Percentiles rank a stretch among this genome's conserved stretches.
Evolutionary conservation across 1,140 invertebrate genomes (phyloP).

Genomic region (Drosophila truncata): DNA sequence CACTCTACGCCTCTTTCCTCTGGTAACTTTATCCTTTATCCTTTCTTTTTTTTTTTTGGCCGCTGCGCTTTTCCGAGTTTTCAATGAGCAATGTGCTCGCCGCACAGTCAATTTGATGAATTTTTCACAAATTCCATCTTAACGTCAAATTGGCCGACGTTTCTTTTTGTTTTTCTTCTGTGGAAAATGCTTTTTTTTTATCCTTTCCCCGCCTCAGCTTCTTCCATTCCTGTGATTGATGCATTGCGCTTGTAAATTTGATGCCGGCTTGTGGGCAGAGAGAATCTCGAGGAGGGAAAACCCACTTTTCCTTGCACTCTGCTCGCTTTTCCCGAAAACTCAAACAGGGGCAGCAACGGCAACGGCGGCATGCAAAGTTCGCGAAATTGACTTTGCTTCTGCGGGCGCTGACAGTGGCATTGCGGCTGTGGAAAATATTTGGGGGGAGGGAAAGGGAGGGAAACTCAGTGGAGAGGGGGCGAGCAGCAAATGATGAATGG

Average conservation of each 20-base stretch:
- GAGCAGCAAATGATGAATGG: constrained; percentile 73
- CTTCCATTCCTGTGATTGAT: constrained; percentile 63
- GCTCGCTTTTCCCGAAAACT: constrained; percentile 36
- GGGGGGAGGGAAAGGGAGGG: background rate
- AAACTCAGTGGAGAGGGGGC: background rate
- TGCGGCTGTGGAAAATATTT: constrained; percentile 19
- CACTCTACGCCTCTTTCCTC: constrained; percentile 7
- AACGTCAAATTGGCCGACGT: constrained; percentile 74
- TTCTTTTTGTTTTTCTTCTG: constrained; percentile 40
- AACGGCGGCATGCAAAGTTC: constrained; percentile 71
- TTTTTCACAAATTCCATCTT: constrained; percentile 80
- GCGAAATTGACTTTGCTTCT: constrained; percentile 83
- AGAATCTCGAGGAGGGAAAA: constrained; percentile 4
- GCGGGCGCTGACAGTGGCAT: constrained; percentile 78
- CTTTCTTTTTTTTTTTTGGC: background rate
- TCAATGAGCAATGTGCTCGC: constrained; percentile 60
- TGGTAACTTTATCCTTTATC: constrained; percentile 11
- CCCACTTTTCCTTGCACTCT: constrained; percentile 22
- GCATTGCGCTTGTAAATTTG: constrained; percentile 82
- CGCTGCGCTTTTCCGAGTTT: constrained; percentile 32
- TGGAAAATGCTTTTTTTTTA: constrained; percentile 7
- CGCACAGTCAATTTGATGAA: constrained; percentile 77
- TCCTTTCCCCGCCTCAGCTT: too few relatives aligned
- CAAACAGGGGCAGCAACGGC: constrained; percentile 46
- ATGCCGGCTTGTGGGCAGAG: constrained; percentile 45